Percentiles rank a stretch among this genome's conserved stretches.
Conservation (phyloP, 1,140 invertebrate species). For the Yoshiicerus persimilis region DNA sequence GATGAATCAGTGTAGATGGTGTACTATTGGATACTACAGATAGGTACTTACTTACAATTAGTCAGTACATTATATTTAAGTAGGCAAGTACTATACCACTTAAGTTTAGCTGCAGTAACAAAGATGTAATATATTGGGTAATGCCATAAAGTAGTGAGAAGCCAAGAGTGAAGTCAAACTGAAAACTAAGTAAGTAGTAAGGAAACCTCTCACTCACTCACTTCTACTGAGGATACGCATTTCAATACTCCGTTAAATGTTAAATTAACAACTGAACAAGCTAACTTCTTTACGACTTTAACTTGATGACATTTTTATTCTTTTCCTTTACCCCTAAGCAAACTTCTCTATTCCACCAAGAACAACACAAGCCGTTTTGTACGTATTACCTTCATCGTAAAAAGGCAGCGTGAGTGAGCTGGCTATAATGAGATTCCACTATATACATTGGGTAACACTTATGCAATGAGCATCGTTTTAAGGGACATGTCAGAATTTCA, state of each 20-base stretch:
- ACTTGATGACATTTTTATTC: constrained; percentile 48
- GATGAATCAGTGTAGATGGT: no score
- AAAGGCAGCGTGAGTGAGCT: neutral
- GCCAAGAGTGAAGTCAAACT: neutral
- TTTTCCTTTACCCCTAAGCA: constrained; percentile 13
- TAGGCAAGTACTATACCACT: neutral
- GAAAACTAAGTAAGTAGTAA: neutral
- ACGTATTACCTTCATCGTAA: neutral
- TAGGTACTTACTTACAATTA: no score
- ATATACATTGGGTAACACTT: neutral
- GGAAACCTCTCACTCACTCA: neutral
- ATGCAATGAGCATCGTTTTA: neutral
- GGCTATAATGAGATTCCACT: neutral
- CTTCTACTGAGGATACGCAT: neutral
- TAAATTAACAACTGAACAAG: constrained; percentile 40
- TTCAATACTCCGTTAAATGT: constrained; percentile 41
- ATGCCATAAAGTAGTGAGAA: neutral
- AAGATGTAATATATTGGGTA: neutral
- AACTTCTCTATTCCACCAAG: neutral
- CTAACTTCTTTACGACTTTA: constrained; percentile 36
- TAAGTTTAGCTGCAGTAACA: neutral
- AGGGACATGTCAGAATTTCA: neutral
- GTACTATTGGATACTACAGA: no score
- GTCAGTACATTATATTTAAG: neutral
- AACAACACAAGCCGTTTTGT: neutral